A percentile compares a stretch with the other conserved stretches of the same genome.
Evolutionary conservation across 2,888 invertebrate species (phyloP).

Genomic region (Dryocosmus kuriphilus): DNA sequence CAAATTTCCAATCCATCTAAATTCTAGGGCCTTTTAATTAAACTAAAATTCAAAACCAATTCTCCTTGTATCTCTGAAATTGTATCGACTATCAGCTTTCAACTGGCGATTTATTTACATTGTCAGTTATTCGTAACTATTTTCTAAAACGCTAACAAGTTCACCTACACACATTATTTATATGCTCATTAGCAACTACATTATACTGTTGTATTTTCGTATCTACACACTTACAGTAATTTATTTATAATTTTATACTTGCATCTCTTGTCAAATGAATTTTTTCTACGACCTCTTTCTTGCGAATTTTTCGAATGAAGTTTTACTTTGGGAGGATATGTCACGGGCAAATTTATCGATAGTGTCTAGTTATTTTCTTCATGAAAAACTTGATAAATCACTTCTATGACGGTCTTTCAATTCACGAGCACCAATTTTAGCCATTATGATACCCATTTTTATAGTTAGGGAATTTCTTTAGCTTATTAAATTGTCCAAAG

Average conservation of each 20-base stretch:
- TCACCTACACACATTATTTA: slow-evolving; percentile 39
- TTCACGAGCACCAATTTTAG: slow-evolving; percentile 12
- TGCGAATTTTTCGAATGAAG: neutral
- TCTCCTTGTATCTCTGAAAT: neutral
- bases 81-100: slow-evolving; percentile 11
- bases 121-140: slow-evolving; percentile 23
- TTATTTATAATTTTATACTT: slow-evolving; percentile 7
- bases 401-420: slow-evolving; percentile 11
- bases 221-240: slow-evolving; percentile 36
- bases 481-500: slow-evolving; percentile 29
- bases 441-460: neutral
- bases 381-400: slow-evolving; percentile 12
- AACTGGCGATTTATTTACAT: slow-evolving; percentile 33
- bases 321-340: slow-evolving; percentile 11
- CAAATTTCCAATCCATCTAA: neutral
- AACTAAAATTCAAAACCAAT: neutral
- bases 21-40: neutral
- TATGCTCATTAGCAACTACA: slow-evolving; percentile 33
- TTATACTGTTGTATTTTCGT: slow-evolving; percentile 36
- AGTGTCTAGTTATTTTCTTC: neutral
- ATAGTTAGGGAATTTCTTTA: neutral
- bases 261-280: neutral
- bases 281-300: slow-evolving; percentile 9
- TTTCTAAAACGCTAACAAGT: slow-evolving; percentile 36
- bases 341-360: neutral